These are phyloP conservation scores for Ammodytes marinus DNA, from an alignment of 2,113 vertebrate genomes.

Conservation along the genomic window DNA sequence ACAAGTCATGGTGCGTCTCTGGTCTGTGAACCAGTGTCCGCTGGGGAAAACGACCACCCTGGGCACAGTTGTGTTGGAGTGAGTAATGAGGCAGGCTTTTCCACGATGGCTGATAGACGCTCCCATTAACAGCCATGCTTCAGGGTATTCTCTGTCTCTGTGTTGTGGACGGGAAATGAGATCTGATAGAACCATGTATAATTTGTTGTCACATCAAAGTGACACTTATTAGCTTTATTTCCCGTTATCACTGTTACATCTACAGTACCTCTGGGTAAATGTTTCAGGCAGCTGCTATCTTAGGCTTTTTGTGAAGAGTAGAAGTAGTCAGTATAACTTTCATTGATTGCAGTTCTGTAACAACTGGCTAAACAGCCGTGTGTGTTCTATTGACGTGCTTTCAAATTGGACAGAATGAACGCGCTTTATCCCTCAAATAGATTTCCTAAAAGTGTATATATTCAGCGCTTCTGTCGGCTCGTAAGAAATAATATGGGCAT, in stretches of 20 bases:
- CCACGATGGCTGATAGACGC: conserved; percentile 77
- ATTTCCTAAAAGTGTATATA: conserved; percentile 44
- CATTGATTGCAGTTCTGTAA: conserved; percentile 56
- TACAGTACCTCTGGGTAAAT: conserved; percentile 78
- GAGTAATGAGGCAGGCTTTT: conserved; percentile 83
- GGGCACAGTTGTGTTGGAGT: conserved; percentile 79
- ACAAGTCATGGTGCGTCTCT: conserved; percentile 67
- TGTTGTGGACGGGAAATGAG: conserved; percentile 80
- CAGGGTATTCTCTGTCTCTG: conserved; percentile 80
- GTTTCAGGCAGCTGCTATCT: conserved; percentile 51
- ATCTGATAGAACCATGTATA: conserved; percentile 82
- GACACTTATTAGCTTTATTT: conserved; percentile 84
- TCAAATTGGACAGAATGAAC: conserved; percentile 50
- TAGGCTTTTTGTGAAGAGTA: conserved; percentile 47
- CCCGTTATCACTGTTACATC: conserved; percentile 74
- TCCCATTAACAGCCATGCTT: conserved; percentile 82
- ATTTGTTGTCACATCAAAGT: conserved; percentile 85
- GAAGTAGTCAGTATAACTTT: conserved; percentile 56
- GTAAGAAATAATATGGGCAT: conserved; percentile 32
- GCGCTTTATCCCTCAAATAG: conserved; percentile 47
- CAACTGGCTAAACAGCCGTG: conserved; percentile 38
- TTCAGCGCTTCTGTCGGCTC: conserved; percentile 16
- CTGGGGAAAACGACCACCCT: conserved; percentile 79
- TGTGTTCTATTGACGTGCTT: conserved; percentile 51
- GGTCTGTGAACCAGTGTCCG: conserved; percentile 74